Evolutionary conservation across 2,888 invertebrate genomes (phyloP), one percentile per base, ranked within the genome.

Genomic region (Euphydryas editha): DNA sequence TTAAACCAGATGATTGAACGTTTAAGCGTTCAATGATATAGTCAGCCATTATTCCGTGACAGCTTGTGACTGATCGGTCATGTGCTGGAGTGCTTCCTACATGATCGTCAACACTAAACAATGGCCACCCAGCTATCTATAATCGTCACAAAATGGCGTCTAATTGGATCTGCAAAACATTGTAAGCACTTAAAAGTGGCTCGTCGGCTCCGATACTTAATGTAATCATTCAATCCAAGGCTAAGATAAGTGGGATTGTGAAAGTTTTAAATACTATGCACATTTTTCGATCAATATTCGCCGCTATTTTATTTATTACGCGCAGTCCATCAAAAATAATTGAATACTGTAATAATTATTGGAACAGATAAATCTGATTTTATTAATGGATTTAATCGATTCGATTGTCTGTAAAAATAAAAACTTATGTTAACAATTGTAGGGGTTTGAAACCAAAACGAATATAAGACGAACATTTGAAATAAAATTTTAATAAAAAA

Each of bases 101-200:
- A 81, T 80, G 81, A 79, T 78, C 79, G 80, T 80, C 80, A 79
- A 81, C 76, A 85, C 87, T 77, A 86, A 88, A 92, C 92, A 92
- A 92, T 92, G 84, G 86, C 75, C 75, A 77, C 77, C 79, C 76
- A 74, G 78, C 81, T 92, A 92, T 92, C 92, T 92, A 80, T 81
- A 84, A 92, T 92, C 92, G 81, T 81, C 80, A 86, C 84, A 85
- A 88, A 87, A 89, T 83, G 80, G 81, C 83, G 82, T 88, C 86
- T 92, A 92, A 92, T 92, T 92, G 91, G 92, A 85, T 82, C 85
- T 85, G 88, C 89, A 73, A 90, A 86, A 84, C 83, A 72, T 70
- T 69, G 77, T 74, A 72, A 72, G 69, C 68, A 69, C 68, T 72
- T 68, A 70, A 70, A 70, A 70, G 72, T 79, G 79, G 79, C 81